Percentiles rank a stretch among this genome's conserved stretches.
Evolutionary conservation across 2,797 vertebrate genomes (phyloP).

Genomic region (Prunella strophiata): DNA sequence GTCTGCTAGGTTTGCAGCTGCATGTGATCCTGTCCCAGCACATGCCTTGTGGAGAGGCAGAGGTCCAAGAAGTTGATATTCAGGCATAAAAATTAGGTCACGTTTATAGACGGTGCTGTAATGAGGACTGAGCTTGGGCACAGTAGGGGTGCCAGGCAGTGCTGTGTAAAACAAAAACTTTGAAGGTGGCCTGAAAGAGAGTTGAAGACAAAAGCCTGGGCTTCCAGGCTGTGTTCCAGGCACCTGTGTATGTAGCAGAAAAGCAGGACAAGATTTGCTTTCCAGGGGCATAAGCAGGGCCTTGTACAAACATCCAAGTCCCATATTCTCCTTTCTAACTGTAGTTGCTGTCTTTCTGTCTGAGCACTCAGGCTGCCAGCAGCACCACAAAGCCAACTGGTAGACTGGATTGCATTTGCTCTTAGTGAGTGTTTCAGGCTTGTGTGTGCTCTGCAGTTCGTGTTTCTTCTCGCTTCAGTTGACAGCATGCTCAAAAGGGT

Average conservation of each 20-base stretch:
- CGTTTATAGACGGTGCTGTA: background rate
- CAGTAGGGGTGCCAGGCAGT: slow-evolving; percentile 39
- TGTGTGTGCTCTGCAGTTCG: background rate
- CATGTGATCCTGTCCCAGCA: background rate
- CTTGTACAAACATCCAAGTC: background rate
- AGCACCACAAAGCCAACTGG: background rate
- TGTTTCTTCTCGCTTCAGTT: background rate
- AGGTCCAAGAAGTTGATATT: slow-evolving; percentile 36
- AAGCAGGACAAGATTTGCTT: slow-evolving; percentile 21
- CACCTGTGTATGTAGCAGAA: slow-evolving; percentile 17
- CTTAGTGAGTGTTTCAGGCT: background rate
- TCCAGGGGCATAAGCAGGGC: background rate
- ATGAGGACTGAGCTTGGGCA: slow-evolving; percentile 41
- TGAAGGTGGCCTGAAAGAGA: slow-evolving; percentile 27
- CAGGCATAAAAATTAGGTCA: slow-evolving; percentile 41
- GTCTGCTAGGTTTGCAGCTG: background rate
- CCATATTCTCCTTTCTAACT: background rate
- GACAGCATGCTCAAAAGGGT: background rate
- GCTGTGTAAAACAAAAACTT: slow-evolving; percentile 40
- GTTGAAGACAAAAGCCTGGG: slow-evolving; percentile 14
- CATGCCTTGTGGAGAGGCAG: background rate
- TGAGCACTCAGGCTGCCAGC: background rate
- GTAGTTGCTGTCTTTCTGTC: background rate
- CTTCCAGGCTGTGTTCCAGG: slow-evolving; percentile 32
- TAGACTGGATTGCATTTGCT: background rate